Conservation (phyloP, 2,888 invertebrate genomes). For the Drosophila merina region DNA sequence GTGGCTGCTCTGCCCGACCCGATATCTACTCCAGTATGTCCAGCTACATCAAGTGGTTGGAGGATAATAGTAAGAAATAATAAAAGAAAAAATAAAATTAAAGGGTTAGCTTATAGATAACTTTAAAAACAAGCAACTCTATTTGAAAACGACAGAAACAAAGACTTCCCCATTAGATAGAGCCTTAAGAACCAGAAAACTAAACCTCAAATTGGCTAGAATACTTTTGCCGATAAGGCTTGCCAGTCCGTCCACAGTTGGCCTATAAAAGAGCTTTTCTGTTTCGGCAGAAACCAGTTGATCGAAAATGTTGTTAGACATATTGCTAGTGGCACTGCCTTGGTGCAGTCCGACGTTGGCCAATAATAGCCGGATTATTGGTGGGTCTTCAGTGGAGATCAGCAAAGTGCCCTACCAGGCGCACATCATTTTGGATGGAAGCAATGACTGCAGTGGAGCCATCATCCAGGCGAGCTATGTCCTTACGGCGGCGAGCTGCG, state of each 20-base stretch:
- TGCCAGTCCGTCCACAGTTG: no score
- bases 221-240: slow-evolving; percentile 14
- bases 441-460: slow-evolving; percentile 22
- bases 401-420: slow-evolving; percentile 15
- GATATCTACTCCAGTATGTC: not conserved
- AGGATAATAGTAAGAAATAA: not conserved
- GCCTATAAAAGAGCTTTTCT: slow-evolving; percentile 5
- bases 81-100: not conserved
- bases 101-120: no score
- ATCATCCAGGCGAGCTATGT: slow-evolving; percentile 8
- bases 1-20: slow-evolving; percentile 2
- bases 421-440: slow-evolving; percentile 10
- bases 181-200: not conserved
- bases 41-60: not conserved
- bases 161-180: slow-evolving; percentile 8
- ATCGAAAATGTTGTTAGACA: not conserved
- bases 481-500: slow-evolving; percentile 28
- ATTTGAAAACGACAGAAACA: no score
- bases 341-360: not conserved
- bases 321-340: slow-evolving; percentile 3
- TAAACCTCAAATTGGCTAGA: not conserved
- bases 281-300: not conserved
- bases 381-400: slow-evolving; percentile 14
- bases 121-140: no score
- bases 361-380: slow-evolving; percentile 15